phyloP scores from a whole-genome alignment of 2,113 vertebrate species.

The Bagarius yarrelli region DNA sequence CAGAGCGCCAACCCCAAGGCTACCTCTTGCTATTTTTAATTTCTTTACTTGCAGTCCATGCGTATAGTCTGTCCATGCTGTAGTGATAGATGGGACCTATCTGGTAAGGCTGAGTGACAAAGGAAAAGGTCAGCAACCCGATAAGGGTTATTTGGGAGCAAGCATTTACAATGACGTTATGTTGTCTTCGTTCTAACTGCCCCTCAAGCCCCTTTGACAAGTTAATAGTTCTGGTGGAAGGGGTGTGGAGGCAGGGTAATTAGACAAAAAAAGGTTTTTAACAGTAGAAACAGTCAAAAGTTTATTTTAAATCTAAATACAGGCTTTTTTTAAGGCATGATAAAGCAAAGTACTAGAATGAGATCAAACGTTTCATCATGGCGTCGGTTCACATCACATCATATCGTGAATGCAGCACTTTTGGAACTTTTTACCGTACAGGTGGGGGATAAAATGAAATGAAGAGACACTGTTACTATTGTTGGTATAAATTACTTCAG shows the following conservation, averaged over 20 bases:
- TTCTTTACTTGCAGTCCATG: neutral
- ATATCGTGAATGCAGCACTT: neutral
- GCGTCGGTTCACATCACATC: neutral
- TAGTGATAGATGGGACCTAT: conserved; percentile 45
- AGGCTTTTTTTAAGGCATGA: conserved; percentile 42
- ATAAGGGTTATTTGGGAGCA: conserved; percentile 45
- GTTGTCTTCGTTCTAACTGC: conserved; percentile 8
- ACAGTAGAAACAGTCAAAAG: neutral
- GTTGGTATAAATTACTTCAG: neutral
- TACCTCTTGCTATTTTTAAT: conserved; percentile 23
- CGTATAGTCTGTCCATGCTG: conserved; percentile 6
- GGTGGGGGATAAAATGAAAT: neutral
- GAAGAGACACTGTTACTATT: neutral
- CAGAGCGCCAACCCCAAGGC: neutral
- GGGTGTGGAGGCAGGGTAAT: conserved; percentile 5
- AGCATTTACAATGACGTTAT: neutral
- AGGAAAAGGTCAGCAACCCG: conserved; percentile 44
- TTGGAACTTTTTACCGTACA: neutral
- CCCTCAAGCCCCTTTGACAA: neutral
- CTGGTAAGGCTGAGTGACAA: conserved; percentile 32
- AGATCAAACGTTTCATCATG: conserved; percentile 2
- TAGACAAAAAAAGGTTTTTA: neutral
- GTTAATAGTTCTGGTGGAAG: neutral
- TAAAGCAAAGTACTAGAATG: conserved; percentile 1
- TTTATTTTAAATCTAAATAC: neutral